Percentiles rank a stretch among this genome's conserved stretches.
phyloP scores from a whole-genome alignment of 2,797 vertebrate species.

The Pseudochirops corinnae region DNA sequence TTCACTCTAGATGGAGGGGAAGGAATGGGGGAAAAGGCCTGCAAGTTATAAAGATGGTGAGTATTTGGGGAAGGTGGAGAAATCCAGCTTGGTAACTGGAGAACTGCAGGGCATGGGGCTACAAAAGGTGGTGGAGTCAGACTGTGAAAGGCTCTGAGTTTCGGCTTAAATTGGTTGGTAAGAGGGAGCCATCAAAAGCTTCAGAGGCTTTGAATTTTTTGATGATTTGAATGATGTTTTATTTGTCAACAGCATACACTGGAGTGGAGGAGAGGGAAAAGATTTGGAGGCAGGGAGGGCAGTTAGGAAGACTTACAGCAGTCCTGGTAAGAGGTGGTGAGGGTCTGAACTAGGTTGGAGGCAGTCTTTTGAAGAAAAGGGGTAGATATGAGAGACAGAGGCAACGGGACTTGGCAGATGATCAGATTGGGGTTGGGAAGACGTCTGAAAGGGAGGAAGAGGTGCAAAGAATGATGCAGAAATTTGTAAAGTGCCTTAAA shows the following conservation, averaged over 20 bases:
- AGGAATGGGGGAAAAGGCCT: not conserved
- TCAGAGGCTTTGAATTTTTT: not conserved
- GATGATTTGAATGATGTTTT: not conserved
- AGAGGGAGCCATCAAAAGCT: not conserved
- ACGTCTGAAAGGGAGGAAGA: not conserved
- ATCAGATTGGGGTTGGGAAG: not conserved
- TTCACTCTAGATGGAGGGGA: not conserved
- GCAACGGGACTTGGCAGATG: not conserved
- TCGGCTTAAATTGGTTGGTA: not conserved
- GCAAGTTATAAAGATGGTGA: not conserved
- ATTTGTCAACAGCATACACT: not conserved
- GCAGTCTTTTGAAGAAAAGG: not conserved
- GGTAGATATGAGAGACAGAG: not conserved
- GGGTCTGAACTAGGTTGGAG: not conserved
- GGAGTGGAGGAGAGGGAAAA: not conserved
- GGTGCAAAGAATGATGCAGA: not conserved
- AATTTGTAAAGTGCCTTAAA: not conserved
- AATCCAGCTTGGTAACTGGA: not conserved
- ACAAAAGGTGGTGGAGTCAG: not conserved
- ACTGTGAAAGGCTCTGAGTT: not conserved
- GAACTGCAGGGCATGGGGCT: not conserved
- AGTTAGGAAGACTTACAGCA: not conserved
- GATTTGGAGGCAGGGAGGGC: not conserved
- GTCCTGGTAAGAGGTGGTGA: not conserved
- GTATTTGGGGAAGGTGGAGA: not conserved